Evolutionary conservation across 2,797 vertebrate genomes (phyloP).

Genomic region (Takifugu rubripes): DNA sequence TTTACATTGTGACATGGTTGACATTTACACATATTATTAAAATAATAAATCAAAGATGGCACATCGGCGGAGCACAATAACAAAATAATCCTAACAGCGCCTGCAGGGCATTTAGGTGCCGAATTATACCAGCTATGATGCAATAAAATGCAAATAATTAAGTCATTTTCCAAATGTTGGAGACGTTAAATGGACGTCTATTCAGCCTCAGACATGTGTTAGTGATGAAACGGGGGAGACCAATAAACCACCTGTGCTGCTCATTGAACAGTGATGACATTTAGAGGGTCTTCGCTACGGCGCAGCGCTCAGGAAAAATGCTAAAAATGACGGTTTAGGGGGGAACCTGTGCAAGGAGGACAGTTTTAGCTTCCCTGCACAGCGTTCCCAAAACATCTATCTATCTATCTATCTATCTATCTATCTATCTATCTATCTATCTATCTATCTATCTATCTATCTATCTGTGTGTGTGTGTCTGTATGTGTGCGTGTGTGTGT

Average conservation of each 20-base stretch:
- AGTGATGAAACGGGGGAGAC: slow-evolving; percentile 56
- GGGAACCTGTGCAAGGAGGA: slow-evolving; percentile 41
- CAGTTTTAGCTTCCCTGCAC: not conserved
- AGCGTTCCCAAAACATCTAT: slow-evolving; percentile 19
- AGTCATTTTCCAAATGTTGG: slow-evolving; percentile 38
- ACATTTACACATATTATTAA: slow-evolving; percentile 65
- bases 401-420: not conserved
- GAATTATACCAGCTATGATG: slow-evolving; percentile 42
- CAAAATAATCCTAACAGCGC: slow-evolving; percentile 31
- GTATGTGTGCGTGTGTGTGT: slow-evolving; percentile 24
- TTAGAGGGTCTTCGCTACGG: slow-evolving; percentile 52
- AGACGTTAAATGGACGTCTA: slow-evolving; percentile 33
- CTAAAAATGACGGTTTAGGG: slow-evolving; percentile 40
- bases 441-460: slow-evolving; percentile 1
- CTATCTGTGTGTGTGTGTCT: slow-evolving; percentile 21
- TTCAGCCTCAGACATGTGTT: slow-evolving; percentile 55
- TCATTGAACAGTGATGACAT: slow-evolving; percentile 72
- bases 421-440: too few species aligned
- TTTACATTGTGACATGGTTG: slow-evolving; percentile 51
- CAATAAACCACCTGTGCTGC: slow-evolving; percentile 74
- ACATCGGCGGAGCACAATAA: slow-evolving; percentile 25
- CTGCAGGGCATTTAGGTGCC: slow-evolving; percentile 15
- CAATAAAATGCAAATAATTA: slow-evolving; percentile 44
- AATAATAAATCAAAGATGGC: slow-evolving; percentile 55
- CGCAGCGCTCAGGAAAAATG: slow-evolving; percentile 50